Base-by-base conservation (phyloP, 2,888 invertebrate species). In the Muscina levida region DNA sequence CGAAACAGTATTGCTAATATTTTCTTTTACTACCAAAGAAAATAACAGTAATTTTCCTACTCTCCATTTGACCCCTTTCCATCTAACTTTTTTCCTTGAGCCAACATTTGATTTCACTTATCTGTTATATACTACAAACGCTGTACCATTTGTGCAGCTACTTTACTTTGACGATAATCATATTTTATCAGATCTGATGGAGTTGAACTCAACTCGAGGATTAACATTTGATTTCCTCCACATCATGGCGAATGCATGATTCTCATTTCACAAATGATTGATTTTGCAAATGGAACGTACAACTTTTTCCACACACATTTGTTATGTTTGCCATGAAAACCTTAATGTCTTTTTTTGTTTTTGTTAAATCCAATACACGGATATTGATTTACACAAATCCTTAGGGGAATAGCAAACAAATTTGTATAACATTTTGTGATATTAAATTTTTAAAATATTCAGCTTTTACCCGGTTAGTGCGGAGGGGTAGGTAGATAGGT, bases 51-150 rank as follows among this genome's bases (percentile, higher is more conserved):
- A n/a, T n/a, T n/a, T n/a, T n/a, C n/a, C n/a, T n/a, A n/a, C n/a
- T n/a, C n/a, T n/a, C n/a, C n/a, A n/a, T n/a, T n/a, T n/a, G n/a
- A n/a, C n/a, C n/a, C n/a, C n/a, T n/a, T n/a, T n/a, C n/a, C n/a
- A n/a, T n/a, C n/a, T n/a, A n/a, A n/a, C n/a, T n/a, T n/a, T n/a
- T n/a, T n/a, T n/a, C n/a, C n/a, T n/a, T n/a, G n/a, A n/a, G n/a
- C n/a, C n/a, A n/a, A n/a, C 59, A 72, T 79, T 75, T 79, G 79
- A 74, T 79, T 75, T 79, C 13, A 22, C 24, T 53, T 53, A 53
- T 53, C 13, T 13, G 53, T 22, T 24, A 53, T 53, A 24, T 53
- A 53, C 53, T n/a, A n/a, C n/a, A 22, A 48, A 10, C 10, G 1
- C 8, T 22, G 19, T 19, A 48, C 19, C 6, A 53, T 53, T 53